Base-by-base conservation (phyloP, 2,113 vertebrate genomes). In the Scytalopus superciliaris region DNA sequence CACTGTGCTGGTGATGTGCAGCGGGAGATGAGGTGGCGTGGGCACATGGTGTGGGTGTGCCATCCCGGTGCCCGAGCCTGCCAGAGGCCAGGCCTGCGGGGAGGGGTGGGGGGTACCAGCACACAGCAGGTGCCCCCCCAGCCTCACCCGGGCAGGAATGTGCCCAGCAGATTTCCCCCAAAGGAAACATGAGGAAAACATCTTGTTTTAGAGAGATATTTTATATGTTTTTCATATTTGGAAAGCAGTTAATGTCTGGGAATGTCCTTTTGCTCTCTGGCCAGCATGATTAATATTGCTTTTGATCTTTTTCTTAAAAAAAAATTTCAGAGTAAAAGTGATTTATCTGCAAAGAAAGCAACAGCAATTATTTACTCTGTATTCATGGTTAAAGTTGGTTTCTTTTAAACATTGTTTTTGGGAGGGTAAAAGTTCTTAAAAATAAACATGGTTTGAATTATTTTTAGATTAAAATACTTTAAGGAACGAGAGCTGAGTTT, bases 221-320 rank as follows among this genome's bases (percentile, higher is more conserved):
- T 94, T 97, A 98, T 98, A 96, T 95, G 96, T 94, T 98, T 97
- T 97, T 98, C 96, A 96, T 97, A 97, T 97, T 98, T 97, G 97
- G 95, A 97, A 96, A 96, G 96, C 93, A 97, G 91, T 94, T 93
- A 95, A 94, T 93, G 97, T 97, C 97, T 98, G 91, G 96, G 97
- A 97, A 98, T 97, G 97, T 97, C 97, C 94, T 97, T 97, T 97
- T 91, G 95, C 97, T 98, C 97, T 80, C 88, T 62, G 78, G 96
- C 97, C 96, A 97, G 91, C 94, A 94, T 35, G 74, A 95, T 95
- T 96, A 92, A 92, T 91, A 94, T 83, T 89, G 92, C 86, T 97
- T 87, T 88, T 28, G 74, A 93, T 96, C 79, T 94, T 87, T 90
- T n/a, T 49, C 23, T n/a, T 37, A 5, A 31, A 1, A 72, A 91